phyloP scores from a whole-genome alignment of 92 coral and sea anemone species.

The Paramuricea clavata region DNA sequence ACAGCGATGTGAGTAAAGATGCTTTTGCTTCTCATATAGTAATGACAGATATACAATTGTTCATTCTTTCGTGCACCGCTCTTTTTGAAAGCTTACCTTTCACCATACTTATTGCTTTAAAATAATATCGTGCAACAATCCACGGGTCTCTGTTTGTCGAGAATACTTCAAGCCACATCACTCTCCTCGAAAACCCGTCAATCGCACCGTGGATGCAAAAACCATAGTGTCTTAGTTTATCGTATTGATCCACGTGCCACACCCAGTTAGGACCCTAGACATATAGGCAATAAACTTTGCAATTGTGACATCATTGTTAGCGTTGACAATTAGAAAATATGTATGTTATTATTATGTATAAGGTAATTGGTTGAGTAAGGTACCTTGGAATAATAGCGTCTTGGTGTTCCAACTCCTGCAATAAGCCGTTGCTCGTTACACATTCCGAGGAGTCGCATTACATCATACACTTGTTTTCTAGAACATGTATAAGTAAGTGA shows the following conservation, averaged over 20 bases:
- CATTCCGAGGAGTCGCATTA: slow-evolving; percentile 8
- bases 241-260: slow-evolving; percentile 22
- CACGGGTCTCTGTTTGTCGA: slow-evolving; percentile 26
- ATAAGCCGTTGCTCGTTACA: neutral
- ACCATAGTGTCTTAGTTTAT: slow-evolving; percentile 10
- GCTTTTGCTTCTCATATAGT: too few species aligned
- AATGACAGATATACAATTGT: too few species aligned
- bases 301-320: neutral
- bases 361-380: neutral
- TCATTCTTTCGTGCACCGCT: neutral
- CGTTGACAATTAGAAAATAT: neutral
- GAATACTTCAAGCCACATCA: slow-evolving; percentile 12
- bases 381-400: slow-evolving; percentile 21
- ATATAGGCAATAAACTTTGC: neutral
- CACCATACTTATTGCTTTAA: neutral
- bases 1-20: too few species aligned
- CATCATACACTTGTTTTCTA: slow-evolving; percentile 8
- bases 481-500: neutral
- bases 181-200: slow-evolving; percentile 14
- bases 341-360: neutral
- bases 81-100: neutral
- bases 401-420: slow-evolving; percentile 18
- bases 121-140: slow-evolving; percentile 15
- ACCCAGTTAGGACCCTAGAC: slow-evolving; percentile 28
- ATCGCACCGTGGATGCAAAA: slow-evolving; percentile 9